Evolutionary conservation across 1,140 invertebrate genomes (phyloP).

Genomic region (Zaprionus tsacasi): DNA sequence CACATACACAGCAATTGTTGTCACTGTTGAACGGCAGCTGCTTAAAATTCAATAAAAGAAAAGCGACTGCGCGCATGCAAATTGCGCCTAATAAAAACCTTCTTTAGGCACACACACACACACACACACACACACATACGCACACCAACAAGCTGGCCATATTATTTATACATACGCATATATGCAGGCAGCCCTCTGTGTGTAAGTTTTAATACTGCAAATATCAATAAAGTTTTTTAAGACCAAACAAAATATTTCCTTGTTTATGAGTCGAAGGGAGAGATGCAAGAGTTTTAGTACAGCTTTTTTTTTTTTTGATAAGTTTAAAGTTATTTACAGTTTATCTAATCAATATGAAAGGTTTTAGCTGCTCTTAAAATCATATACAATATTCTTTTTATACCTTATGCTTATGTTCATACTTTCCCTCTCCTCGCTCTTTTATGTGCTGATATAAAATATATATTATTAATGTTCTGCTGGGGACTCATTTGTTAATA

Average conservation of each 20-base stretch:
- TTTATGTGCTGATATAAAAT: background rate
- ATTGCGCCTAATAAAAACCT: constrained; percentile 76
- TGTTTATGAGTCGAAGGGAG: background rate
- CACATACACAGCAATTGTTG: constrained; percentile 51
- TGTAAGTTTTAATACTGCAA: constrained; percentile 7
- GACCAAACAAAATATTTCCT: background rate
- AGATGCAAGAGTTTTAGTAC: background rate
- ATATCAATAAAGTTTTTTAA: constrained; percentile 8
- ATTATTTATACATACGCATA: background rate
- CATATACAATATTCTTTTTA: background rate
- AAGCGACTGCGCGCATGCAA: constrained; percentile 68
- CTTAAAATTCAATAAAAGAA: constrained; percentile 81
- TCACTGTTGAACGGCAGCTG: constrained; percentile 68
- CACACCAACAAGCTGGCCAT: constrained; percentile 4
- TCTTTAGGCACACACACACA: constrained; percentile 54
- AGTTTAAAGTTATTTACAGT: background rate
- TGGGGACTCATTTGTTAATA: constrained; percentile 10
- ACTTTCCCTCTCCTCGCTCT: too few relatives aligned
- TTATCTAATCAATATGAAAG: background rate
- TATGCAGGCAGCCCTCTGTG: background rate
- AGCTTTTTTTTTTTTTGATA: background rate
- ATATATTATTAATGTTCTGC: background rate
- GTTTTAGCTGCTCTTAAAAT: too few relatives aligned
- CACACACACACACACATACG: constrained; percentile 44
- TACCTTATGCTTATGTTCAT: too few relatives aligned